A percentile compares a stretch with the other conserved stretches of the same genome.
Conservation (phyloP, 2,113 vertebrate species). For the Saimiri boliviensis region DNA sequence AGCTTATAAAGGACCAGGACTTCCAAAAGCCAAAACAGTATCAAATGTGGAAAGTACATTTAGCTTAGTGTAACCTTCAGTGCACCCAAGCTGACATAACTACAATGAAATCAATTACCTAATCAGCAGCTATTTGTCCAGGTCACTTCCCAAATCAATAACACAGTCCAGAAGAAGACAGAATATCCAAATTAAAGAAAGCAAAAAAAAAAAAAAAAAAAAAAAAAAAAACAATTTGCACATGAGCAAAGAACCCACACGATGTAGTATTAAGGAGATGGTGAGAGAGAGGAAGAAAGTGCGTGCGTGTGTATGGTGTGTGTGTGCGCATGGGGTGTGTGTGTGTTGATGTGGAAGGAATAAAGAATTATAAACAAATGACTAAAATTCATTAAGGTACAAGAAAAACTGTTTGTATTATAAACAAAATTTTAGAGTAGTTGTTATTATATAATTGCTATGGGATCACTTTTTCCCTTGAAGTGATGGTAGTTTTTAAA, state of each 20-base stretch:
- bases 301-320: no score
- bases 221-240: not conserved
- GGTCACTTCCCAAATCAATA: slow-evolving; percentile 32
- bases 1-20: slow-evolving; percentile 49
- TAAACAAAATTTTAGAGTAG: not conserved
- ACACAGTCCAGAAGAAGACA: slow-evolving; percentile 32
- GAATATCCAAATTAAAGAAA: not conserved
- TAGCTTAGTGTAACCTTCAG: not conserved
- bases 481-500: slow-evolving; percentile 44
- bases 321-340: no score
- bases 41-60: not conserved
- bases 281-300: not conserved
- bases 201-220: not conserved
- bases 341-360: not conserved
- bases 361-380: not conserved
- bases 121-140: not conserved
- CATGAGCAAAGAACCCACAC: not conserved
- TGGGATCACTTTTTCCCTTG: not conserved
- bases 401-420: not conserved
- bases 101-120: slow-evolving; percentile 60
- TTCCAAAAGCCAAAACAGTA: slow-evolving; percentile 62
- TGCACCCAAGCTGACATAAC: not conserved
- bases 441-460: not conserved
- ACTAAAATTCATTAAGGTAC: not conserved
- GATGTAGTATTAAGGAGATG: not conserved